A percentile compares a stretch with the other conserved stretches of the same genome.
Conservation (phyloP, 2,888 invertebrate species). For the Drosophila testacea region DNA sequence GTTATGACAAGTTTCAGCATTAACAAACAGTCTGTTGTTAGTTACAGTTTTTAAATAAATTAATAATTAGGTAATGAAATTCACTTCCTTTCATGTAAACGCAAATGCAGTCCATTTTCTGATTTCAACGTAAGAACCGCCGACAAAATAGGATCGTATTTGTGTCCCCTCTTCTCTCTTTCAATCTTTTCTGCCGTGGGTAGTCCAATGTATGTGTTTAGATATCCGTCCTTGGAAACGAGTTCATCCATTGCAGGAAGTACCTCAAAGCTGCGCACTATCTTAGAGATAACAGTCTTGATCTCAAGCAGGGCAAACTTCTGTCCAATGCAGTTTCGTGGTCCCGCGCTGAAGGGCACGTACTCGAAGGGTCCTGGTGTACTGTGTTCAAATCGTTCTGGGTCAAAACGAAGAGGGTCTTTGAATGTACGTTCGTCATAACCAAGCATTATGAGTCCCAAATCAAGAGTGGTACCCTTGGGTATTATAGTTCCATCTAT, state of each 20-base stretch:
- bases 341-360: slow-evolving; percentile 88
- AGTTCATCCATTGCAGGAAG: slow-evolving; percentile 80
- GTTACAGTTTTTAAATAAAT: background rate
- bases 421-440: slow-evolving; percentile 79
- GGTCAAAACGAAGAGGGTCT: slow-evolving; percentile 83
- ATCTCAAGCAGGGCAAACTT: slow-evolving; percentile 87
- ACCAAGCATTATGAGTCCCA: slow-evolving; percentile 76
- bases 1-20: too few relatives aligned
- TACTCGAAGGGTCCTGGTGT: slow-evolving; percentile 86
- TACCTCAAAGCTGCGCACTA: slow-evolving; percentile 86
- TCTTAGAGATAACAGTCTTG: slow-evolving; percentile 86
- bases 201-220: slow-evolving; percentile 63
- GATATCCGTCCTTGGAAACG: slow-evolving; percentile 69
- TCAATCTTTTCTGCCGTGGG: slow-evolving; percentile 39
- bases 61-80: slow-evolving; percentile 2
- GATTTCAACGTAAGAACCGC: slow-evolving; percentile 86
- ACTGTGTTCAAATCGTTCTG: slow-evolving; percentile 86
- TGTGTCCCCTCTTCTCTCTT: slow-evolving; percentile 53
- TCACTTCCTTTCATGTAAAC: slow-evolving; percentile 79
- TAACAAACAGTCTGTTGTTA: too few relatives aligned
- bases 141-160: slow-evolving; percentile 85
- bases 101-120: slow-evolving; percentile 85
- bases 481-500: slow-evolving; percentile 82
- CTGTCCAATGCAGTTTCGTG: slow-evolving; percentile 87
- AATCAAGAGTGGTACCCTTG: slow-evolving; percentile 65